phyloP scores from a whole-genome alignment of 2,797 vertebrate species.

The Hemitrygon akajei region DNA sequence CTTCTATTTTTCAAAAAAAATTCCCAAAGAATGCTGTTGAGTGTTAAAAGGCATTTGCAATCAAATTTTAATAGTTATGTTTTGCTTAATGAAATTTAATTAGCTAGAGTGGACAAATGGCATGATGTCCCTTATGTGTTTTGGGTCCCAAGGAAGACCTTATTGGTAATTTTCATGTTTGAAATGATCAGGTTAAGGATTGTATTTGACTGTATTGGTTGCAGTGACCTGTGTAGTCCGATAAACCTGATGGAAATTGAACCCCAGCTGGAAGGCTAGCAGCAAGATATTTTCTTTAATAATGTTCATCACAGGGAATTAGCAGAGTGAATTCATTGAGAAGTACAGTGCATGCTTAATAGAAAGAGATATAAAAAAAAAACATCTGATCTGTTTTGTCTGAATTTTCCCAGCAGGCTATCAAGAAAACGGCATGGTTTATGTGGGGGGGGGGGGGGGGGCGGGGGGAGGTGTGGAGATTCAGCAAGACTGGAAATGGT shows the following conservation, averaged over 20 bases:
- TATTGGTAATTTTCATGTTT: slow-evolving; percentile 30
- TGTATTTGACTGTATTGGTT: slow-evolving; percentile 15
- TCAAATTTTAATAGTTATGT: background rate
- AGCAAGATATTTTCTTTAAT: background rate
- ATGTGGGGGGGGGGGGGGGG: background rate
- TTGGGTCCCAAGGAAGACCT: background rate
- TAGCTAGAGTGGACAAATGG: too few relatives aligned
- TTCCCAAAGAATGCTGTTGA: background rate
- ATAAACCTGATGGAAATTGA: slow-evolving; percentile 1
- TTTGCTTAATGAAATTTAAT: background rate
- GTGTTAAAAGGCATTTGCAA: background rate
- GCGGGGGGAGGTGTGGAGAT: background rate
- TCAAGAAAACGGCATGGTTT: background rate
- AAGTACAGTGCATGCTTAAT: background rate
- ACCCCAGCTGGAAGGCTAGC: background rate
- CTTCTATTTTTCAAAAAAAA: background rate
- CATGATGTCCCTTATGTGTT: too few relatives aligned
- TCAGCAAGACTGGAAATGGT: background rate
- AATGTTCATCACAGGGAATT: background rate
- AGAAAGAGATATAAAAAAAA: background rate
- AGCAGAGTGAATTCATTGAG: slow-evolving; percentile 5
- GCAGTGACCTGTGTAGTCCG: background rate
- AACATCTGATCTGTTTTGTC: background rate
- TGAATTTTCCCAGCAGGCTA: background rate
- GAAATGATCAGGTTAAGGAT: background rate